Base-by-base conservation (phyloP, 2,888 invertebrate species). In the Apomyelois bistriatella region DNA sequence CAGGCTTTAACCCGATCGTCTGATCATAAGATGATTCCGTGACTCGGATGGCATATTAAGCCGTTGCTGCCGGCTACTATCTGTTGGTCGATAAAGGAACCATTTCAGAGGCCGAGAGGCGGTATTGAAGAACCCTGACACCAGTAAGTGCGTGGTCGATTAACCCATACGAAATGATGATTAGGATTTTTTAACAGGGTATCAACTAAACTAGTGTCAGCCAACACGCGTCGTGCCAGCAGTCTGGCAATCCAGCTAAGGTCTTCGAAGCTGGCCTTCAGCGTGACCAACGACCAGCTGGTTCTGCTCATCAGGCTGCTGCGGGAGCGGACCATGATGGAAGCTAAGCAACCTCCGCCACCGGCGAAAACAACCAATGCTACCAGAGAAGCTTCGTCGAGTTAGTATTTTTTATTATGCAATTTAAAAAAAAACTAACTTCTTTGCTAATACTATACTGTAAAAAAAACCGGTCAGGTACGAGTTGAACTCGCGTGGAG, bases 221-320 rank as follows among this genome's bases (percentile, higher is more conserved):
- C 83, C 0, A 80, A 64, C 56, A 79, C 76, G 0, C 79, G 87
- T 0, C 78, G 85, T 6, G 83, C 87, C 0, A 70, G 69, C 3
- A 76, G 71, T 16, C 54, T 88, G 7, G 71, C 68, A 51, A 57
- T 88, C 0, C 76, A 82, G 38, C 37, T 85, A 15, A 70, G 77
- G 0, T 82, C 84, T 0, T 53, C 63, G 0, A 72, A 71, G 53
- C 67, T 90, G 1, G 87, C 84, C 16, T 85, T 79, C 76, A 76
- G 85, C 10, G 77, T 83, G 22, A 83, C 82, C 54, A 73, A 68
- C 56, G 86, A 85, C 1, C 89, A 90, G 58, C 62, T 89, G 30
- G 57, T 69, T 0, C 57, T 89, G 42, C 65, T 90, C 6, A 55
- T 85, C 43, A 65, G 86, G 6, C 61, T 88, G 56, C 28, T 79